Evolutionary conservation across 1,140 invertebrate genomes (phyloP).

Genomic region (Luehdorfia chinensis): DNA sequence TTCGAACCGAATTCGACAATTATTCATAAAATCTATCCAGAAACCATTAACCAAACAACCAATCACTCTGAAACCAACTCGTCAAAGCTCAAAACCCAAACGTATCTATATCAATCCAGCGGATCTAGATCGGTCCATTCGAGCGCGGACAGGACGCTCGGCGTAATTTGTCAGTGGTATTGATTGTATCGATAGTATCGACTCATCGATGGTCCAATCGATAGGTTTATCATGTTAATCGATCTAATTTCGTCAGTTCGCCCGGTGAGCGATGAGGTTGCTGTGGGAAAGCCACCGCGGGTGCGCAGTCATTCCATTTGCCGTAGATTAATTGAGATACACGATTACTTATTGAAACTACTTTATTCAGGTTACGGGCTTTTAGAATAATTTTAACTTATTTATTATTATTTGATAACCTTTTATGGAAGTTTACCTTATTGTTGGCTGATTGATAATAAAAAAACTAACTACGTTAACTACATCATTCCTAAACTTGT

Average conservation of each 20-base stretch:
- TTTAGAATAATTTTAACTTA: too few species aligned
- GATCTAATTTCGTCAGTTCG: slow-evolving; percentile 61
- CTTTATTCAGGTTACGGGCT: too few species aligned
- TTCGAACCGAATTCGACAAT: too few species aligned
- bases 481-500: too few species aligned
- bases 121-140: neutral
- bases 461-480: too few species aligned
- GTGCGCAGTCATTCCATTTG: slow-evolving; percentile 52
- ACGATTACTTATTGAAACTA: neutral
- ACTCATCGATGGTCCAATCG: slow-evolving; percentile 30
- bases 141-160: slow-evolving; percentile 5
- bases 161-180: slow-evolving; percentile 56
- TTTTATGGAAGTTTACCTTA: too few species aligned
- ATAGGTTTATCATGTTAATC: slow-evolving; percentile 57
- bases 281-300: slow-evolving; percentile 65
- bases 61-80: slow-evolving; percentile 10
- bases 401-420: too few species aligned
- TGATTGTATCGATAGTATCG: slow-evolving; percentile 28
- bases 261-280: slow-evolving; percentile 55
- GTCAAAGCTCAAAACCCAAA: neutral
- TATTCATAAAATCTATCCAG: too few species aligned
- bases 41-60: slow-evolving; percentile 6
- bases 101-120: neutral
- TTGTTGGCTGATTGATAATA: too few species aligned
- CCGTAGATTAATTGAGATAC: slow-evolving; percentile 32